Conservation (phyloP, 1,140 invertebrate genomes). For the Hycleus phaleratus region DNA sequence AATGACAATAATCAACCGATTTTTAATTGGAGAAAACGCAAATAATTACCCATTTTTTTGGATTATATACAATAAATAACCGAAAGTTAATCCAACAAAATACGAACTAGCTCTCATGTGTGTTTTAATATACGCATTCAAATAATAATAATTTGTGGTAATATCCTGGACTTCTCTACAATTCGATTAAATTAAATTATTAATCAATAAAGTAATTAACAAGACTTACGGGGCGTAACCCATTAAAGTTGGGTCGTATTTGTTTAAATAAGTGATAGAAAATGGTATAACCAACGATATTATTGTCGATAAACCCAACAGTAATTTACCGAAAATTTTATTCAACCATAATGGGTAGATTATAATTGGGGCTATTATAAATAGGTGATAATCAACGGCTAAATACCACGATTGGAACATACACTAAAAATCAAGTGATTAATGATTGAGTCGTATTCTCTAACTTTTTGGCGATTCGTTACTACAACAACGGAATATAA, state of each 20-base stretch:
- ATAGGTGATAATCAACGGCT: constrained; percentile 80
- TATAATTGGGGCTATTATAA: constrained; percentile 68
- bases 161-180: constrained; percentile 56
- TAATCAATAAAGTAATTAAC: background rate
- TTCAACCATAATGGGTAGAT: constrained; percentile 62
- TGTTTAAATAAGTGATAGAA: constrained; percentile 50
- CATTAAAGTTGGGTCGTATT: constrained; percentile 58
- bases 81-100: constrained; percentile 54
- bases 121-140: constrained; percentile 57
- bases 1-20: constrained; percentile 11
- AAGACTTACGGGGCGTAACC: constrained; percentile 54
- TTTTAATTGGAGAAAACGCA: constrained; percentile 9
- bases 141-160: constrained; percentile 53
- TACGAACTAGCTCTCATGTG: constrained; percentile 62
- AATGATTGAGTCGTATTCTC: background rate
- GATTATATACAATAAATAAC: constrained; percentile 54
- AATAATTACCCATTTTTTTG: constrained; percentile 48
- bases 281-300: constrained; percentile 54
- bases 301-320: constrained; percentile 47
- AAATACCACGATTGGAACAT: constrained; percentile 89
- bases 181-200: constrained; percentile 25
- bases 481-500: background rate
- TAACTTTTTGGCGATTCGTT: background rate
- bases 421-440: constrained; percentile 51
- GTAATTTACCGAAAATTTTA: constrained; percentile 48